Base-by-base conservation (phyloP, 1,140 invertebrate species). In the Radopholus similis region DNA sequence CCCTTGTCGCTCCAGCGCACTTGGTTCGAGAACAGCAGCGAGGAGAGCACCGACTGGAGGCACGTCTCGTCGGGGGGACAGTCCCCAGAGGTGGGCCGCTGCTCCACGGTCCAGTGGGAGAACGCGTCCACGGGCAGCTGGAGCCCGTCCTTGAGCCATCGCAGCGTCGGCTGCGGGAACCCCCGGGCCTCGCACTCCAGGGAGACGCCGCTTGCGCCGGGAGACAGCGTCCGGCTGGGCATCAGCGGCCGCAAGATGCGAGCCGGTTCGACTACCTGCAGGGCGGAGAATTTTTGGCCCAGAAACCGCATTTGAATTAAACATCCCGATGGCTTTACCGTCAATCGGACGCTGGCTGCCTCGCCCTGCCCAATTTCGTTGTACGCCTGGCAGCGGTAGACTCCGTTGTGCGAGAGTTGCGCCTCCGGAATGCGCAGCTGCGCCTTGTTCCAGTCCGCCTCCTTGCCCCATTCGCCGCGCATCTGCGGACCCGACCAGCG, bases 1-100 rank as follows among this genome's bases (percentile, higher is more conserved):
- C 73, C 73, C 51, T 75, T 76, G 37, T 76, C 73, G n/a, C 28
- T 58, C 73, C 73, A 76, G 18, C 44, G 21, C 23, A 73, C 62
- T 8, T 47, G 37, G 21, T 74, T 32, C 30, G 55, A 26, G 30
- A 75, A 64, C 23, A 18, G 51, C 21, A 76, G 65, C 5, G 53
- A 55, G 38, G 51, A 62, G 5, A 40, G 40, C 15, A 76, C 62
- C 21, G 40, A 53, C 35, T 1, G 70, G 47, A 49, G 68, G 68
- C 37, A 38, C 37, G 40, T 77, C 72, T 66, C 64, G n/a, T 55
- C 44, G n/a, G 42, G 26, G 18, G 21, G 44, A 62, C 56, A 59
- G 35, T 44, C 53, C 21, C 34, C 28, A 63, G 23, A 58, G 59
- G 34, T 15, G 9, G 18, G 35, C 18, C 30, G 38, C 13, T 42